Base-by-base conservation (phyloP, 2,888 invertebrate genomes). In the Therioaphis trifolii region DNA sequence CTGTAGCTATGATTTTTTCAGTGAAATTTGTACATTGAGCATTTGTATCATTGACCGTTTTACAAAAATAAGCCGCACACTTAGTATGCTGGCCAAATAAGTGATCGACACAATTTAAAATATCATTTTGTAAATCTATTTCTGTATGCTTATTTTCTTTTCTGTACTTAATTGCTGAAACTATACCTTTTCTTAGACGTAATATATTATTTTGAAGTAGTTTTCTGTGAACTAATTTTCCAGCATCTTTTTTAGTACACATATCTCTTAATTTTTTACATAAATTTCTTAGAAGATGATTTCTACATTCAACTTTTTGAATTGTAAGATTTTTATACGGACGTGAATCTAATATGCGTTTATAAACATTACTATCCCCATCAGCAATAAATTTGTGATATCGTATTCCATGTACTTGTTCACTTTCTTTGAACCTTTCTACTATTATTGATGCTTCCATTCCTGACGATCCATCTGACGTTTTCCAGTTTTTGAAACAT, bases 381-480 rank as follows among this genome's bases (percentile, higher is more conserved):
- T 15, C n/a, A n/a, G n/a, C n/a, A n/a, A n/a, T n/a, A n/a, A n/a
- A n/a, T n/a, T n/a, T n/a, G n/a, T n/a, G n/a, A 29, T 29, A 49
- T 49, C 49, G 5, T 49, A 49, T 29, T 14, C 29, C 61, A 27
- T 27, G 15, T 12, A 61, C 27, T 14, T 27, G 15, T 61, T 61
- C 61, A 61, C 61, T 61, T 61, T 61, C 61, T 61, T 61, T 61
- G 27, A 61, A 61, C 7, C 61, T 27, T 15, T 61, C 61, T 27
- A 61, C 61, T 27, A 61, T 27, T 61, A 27, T 15, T 12, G 61
- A 24, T 0, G 61, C 61, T 27, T 61, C 29, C 61, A 61, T 61
- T 15, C 27, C 61, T 61, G 27, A 61, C 11, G 61, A 61, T 24
- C 58, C 14, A 58, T 58, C 27, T 14, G 63, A 63, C 15, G 29